These are phyloP conservation scores for Anoncus sp. DNA, from an alignment of 2,888 invertebrate species.

Conservation along the genomic window DNA sequence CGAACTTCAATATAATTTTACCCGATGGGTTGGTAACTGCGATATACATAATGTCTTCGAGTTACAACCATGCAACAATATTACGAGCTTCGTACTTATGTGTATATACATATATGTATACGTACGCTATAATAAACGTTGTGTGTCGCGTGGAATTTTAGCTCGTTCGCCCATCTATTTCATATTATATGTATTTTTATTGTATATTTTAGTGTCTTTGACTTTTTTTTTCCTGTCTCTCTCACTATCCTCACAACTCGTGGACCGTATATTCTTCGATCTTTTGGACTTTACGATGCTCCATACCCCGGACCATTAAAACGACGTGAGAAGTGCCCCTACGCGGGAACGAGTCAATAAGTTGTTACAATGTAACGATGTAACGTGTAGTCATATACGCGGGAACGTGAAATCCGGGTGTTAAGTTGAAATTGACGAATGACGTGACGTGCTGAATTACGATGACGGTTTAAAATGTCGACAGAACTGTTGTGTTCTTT, in stretches of 20 bases:
- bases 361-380: conserved; percentile 58
- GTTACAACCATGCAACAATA: conserved; percentile 53
- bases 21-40: conserved; percentile 38
- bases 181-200: conserved; percentile 60
- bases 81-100: conserved; percentile 51
- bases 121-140: conserved; percentile 17
- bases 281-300: conserved; percentile 56
- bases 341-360: conserved; percentile 57
- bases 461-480: not conserved
- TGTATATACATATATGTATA: not conserved
- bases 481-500: conserved; percentile 1
- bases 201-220: conserved; percentile 56
- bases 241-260: not conserved
- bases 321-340: conserved; percentile 61
- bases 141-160: conserved; percentile 46
- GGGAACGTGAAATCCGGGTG: conserved; percentile 29
- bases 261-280: conserved; percentile 35
- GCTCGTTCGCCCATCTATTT: conserved; percentile 50
- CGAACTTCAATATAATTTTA: conserved; percentile 63
- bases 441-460: conserved; percentile 20
- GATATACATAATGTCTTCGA: conserved; percentile 38
- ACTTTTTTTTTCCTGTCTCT: conserved; percentile 6
- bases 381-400: not conserved
- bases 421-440: conserved; percentile 38
- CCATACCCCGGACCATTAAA: conserved; percentile 55